Evolutionary conservation across 53 echinoderm and acorn worm genomes (phyloP).

Genomic region (Patiria pectinifera): DNA sequence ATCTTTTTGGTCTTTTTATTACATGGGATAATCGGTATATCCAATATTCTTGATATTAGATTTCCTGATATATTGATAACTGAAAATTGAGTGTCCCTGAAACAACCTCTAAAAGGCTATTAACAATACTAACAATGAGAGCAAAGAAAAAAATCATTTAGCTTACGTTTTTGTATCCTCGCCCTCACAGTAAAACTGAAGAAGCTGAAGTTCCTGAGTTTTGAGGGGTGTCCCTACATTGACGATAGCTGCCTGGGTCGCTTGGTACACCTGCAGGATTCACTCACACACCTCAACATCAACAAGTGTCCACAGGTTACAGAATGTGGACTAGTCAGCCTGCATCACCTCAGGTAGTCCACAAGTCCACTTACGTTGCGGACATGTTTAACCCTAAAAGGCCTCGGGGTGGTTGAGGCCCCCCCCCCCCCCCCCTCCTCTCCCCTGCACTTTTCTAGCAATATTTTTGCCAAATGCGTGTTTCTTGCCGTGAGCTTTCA

Average conservation of each 20-base stretch:
- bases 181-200: conserved; percentile 68
- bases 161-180: background rate
- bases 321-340: conserved; percentile 78
- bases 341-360: conserved; percentile 85
- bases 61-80: too few species aligned
- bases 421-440: too few species aligned
- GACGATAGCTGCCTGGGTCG: conserved; percentile 89
- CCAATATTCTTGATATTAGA: too few species aligned
- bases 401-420: background rate
- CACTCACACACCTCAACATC: conserved; percentile 92
- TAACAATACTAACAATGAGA: background rate
- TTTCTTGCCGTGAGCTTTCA: too few species aligned
- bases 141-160: background rate
- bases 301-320: conserved; percentile 86
- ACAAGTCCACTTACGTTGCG: background rate
- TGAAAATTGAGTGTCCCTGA: too few species aligned
- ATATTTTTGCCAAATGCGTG: background rate
- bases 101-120: too few species aligned
- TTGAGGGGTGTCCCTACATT: conserved; percentile 83
- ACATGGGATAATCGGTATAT: too few species aligned
- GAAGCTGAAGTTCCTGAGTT: conserved; percentile 74
- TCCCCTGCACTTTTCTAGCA: too few species aligned
- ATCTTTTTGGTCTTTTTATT: too few species aligned
- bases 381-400: background rate
- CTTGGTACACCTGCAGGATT: conserved; percentile 83